phyloP scores from a whole-genome alignment of 2,113 vertebrate species.

The Ariopsis seemanni region DNA sequence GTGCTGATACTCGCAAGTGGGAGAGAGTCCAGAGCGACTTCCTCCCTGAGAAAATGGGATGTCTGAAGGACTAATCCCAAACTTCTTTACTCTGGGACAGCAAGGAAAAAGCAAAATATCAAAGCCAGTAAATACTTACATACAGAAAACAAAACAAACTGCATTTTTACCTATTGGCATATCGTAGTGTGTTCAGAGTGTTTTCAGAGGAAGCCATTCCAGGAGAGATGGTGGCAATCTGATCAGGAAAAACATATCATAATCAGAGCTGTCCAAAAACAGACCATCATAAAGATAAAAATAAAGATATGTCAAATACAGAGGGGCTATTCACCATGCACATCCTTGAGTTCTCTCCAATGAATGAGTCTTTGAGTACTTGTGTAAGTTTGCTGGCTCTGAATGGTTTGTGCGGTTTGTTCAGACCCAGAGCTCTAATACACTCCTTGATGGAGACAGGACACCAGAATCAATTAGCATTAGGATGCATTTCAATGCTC shows the following conservation, averaged over 20 bases:
- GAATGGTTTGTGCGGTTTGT: slow-evolving; percentile 97
- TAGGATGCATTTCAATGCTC: not conserved
- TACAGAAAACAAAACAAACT: not conserved
- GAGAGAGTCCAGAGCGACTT: slow-evolving; percentile 93
- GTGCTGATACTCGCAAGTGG: slow-evolving; percentile 97
- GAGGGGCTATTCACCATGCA: slow-evolving; percentile 85
- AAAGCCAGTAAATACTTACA: not conserved
- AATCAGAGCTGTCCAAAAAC: not conserved
- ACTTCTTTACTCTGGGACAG: slow-evolving; percentile 97
- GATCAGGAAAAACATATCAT: slow-evolving; percentile 16
- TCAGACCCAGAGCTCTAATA: slow-evolving; percentile 94
- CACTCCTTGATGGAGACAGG: slow-evolving; percentile 81
- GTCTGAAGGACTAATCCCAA: slow-evolving; percentile 99
- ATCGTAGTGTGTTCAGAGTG: slow-evolving; percentile 95
- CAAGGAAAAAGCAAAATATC: slow-evolving; percentile 71
- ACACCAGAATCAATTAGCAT: not conserved
- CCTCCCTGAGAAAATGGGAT: slow-evolving; percentile 99
- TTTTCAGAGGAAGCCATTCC: slow-evolving; percentile 99
- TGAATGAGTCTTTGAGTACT: slow-evolving; percentile 97
- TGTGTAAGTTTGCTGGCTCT: slow-evolving; percentile 98
- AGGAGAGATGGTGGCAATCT: slow-evolving; percentile 98
- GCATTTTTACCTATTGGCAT: slow-evolving; percentile 91
- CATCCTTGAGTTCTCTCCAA: slow-evolving; percentile 96
- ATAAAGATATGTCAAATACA: not conserved
- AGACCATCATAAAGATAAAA: not conserved